phyloP scores from a whole-genome alignment of 2,888 invertebrate genomes.

The Conomelus anceps region DNA sequence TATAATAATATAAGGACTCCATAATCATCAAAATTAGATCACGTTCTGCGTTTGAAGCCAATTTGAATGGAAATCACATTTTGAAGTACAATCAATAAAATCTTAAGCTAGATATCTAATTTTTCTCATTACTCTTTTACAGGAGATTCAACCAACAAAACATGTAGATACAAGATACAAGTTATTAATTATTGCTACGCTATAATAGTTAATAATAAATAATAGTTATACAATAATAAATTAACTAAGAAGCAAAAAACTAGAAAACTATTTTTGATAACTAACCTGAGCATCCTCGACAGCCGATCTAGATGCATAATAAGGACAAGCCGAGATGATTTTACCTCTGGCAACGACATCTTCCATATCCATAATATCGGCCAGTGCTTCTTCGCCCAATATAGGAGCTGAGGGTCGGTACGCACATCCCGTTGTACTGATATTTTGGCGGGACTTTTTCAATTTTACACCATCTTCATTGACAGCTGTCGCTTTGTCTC shows the following conservation, averaged over 20 bases:
- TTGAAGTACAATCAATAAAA: too few species aligned
- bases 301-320: conserved; percentile 82
- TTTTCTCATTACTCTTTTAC: too few species aligned
- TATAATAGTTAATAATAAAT: too few species aligned
- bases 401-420: conserved; percentile 46
- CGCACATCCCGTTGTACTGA: conserved; percentile 57
- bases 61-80: too few species aligned
- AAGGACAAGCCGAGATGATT: conserved; percentile 77
- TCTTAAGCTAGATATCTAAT: too few species aligned
- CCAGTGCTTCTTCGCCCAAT: conserved; percentile 57
- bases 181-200: too few species aligned
- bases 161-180: too few species aligned
- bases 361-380: conserved; percentile 79
- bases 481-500: conserved; percentile 49
- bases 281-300: conserved; percentile 68
- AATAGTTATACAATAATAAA: neutral
- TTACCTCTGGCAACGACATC: conserved; percentile 66
- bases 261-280: neutral
- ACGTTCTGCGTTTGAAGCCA: too few species aligned
- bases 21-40: too few species aligned
- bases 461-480: conserved; percentile 52
- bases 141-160: too few species aligned
- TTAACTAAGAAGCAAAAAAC: neutral
- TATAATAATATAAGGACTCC: too few species aligned
- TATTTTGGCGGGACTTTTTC: conserved; percentile 50